Conservation (phyloP, 2,888 invertebrate species). For the Drosophila mimica region DNA sequence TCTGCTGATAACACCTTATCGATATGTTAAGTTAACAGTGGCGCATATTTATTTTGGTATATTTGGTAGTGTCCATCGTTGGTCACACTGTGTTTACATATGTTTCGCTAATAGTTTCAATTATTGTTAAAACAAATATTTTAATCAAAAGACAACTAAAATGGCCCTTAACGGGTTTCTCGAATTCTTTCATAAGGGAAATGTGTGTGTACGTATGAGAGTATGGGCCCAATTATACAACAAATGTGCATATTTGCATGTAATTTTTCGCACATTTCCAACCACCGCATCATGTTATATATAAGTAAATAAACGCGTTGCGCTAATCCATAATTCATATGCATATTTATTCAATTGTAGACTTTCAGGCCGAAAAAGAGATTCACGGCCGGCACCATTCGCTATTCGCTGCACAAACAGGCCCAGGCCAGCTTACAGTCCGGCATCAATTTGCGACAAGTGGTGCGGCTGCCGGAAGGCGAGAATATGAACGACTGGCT, state of each 20-base stretch:
- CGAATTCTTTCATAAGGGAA: constrained; percentile 92
- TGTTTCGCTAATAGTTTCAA: constrained; percentile 32
- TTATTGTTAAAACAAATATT: constrained; percentile 15
- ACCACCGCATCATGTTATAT: constrained; percentile 12
- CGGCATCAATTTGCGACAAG: constrained; percentile 92
- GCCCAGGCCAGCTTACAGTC: constrained; percentile 96
- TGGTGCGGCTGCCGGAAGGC: constrained; percentile 92
- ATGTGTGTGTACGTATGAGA: constrained; percentile 85
- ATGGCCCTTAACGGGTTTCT: constrained; percentile 90
- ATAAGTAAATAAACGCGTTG: not conserved
- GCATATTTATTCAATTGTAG: constrained; percentile 85
- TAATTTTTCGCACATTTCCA: constrained; percentile 4
- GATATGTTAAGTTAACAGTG: not conserved
- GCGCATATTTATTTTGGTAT: not conserved
- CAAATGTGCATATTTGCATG: not conserved
- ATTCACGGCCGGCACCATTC: constrained; percentile 93
- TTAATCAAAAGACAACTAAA: constrained; percentile 22
- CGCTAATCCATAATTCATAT: not conserved
- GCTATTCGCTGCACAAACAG: constrained; percentile 94
- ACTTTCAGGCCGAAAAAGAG: constrained; percentile 96
- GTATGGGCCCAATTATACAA: not conserved
- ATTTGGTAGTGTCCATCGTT: constrained; percentile 2
- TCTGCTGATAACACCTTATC: not conserved
- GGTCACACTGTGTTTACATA: constrained; percentile 45
- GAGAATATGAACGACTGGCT: constrained; percentile 96